phyloP scores from a whole-genome alignment of 2,888 invertebrate species.

The Gastrophysa polygoni region DNA sequence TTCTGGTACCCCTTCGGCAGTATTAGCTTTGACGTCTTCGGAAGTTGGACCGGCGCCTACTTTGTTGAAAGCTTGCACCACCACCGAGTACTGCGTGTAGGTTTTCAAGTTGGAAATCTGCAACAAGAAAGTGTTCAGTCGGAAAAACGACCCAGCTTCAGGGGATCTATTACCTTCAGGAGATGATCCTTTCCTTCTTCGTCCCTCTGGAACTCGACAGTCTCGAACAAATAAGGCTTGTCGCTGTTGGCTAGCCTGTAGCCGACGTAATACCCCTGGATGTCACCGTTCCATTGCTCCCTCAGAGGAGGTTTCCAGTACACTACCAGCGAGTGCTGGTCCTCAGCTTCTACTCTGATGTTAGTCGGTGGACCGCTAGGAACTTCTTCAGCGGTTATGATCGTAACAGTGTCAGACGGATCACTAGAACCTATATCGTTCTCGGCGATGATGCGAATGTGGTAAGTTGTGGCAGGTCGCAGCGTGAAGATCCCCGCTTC shows the following conservation, averaged over 20 bases:
- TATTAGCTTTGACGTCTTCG: conserved; percentile 87
- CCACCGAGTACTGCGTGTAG: conserved; percentile 95
- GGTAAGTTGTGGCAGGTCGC: conserved; percentile 90
- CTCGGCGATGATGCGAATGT: conserved; percentile 90
- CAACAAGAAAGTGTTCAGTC: too few relatives aligned
- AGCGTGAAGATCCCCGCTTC: conserved; percentile 89
- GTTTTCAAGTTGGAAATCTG: conserved; percentile 65
- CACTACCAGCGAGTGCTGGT: conserved; percentile 85
- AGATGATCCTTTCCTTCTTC: conserved; percentile 91
- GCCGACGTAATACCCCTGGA: conserved; percentile 88
- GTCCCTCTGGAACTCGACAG: conserved; percentile 89
- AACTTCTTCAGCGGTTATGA: conserved; percentile 92
- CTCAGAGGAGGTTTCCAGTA: conserved; percentile 91
- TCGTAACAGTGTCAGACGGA: conserved; percentile 90
- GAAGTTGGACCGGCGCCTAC: conserved; percentile 92
- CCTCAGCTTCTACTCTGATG: conserved; percentile 84
- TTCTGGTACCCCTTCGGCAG: conserved; percentile 92
- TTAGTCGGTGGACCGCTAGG: conserved; percentile 79
- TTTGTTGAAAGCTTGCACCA: conserved; percentile 94
- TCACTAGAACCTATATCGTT: conserved; percentile 87
- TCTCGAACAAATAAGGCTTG: conserved; percentile 88
- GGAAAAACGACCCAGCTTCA: too few relatives aligned
- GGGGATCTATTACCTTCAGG: conserved; percentile 60
- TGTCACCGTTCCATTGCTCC: conserved; percentile 92
- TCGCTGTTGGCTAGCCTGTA: conserved; percentile 84